Evolutionary conservation across 2,113 vertebrate species (phyloP).

Genomic region (Psittacara wagleri): DNA sequence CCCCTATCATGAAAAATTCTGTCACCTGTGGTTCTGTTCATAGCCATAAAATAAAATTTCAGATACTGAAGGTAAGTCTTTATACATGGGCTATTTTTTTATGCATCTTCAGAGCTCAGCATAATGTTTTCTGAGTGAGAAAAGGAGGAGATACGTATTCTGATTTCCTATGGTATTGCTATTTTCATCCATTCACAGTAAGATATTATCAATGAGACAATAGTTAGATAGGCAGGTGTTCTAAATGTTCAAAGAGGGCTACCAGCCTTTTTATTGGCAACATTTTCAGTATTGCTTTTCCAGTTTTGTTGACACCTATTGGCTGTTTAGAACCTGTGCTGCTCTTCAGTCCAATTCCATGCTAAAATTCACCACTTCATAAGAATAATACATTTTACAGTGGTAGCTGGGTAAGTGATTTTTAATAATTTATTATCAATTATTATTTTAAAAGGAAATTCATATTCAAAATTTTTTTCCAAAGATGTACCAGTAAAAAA

Average conservation of each 20-base stretch:
- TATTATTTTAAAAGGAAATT: constrained; percentile 49
- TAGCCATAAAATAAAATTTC: not conserved
- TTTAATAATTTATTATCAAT: constrained; percentile 50
- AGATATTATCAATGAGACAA: not conserved
- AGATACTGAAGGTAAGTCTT: not conserved
- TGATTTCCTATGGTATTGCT: not conserved
- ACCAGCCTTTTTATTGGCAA: not conserved
- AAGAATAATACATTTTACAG: constrained; percentile 54
- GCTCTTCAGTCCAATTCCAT: not conserved
- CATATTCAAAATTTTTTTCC: not conserved
- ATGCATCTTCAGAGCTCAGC: not conserved
- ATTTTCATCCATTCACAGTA: not conserved
- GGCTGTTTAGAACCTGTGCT: not conserved
- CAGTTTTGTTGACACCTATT: not conserved
- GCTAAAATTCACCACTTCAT: constrained; percentile 31
- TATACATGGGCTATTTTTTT: not conserved
- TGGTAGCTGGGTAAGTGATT: constrained; percentile 4
- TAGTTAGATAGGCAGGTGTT: not conserved
- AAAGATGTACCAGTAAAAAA: constrained; percentile 43
- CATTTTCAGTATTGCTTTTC: not conserved
- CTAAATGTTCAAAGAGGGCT: not conserved
- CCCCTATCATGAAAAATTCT: not conserved
- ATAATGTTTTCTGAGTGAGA: not conserved
- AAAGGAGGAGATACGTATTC: not conserved
- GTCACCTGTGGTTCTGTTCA: not conserved